Evolutionary conservation across 1,140 invertebrate species (phyloP), one percentile per base, ranked within the genome.

Genomic region (Zelostemma sp.): DNA sequence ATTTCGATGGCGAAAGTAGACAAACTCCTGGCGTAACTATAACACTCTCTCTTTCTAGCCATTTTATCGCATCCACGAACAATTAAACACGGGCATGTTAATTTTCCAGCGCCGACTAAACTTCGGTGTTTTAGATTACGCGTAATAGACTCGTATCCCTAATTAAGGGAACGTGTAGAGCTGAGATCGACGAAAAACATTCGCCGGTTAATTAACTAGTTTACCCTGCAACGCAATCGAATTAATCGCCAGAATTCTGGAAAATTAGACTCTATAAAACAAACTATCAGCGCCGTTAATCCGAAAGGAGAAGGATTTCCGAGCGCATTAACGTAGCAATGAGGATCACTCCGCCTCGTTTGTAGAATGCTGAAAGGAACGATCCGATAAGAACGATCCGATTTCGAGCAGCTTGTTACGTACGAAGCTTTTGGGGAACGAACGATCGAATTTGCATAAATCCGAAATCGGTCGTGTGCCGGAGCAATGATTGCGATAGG

Each of bases 401-500:
- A 77, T 74, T 61, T 76, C 60, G 49, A 35, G 18, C 50, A 19
- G 50, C 35, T 38, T 21, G 50, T 40, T 40, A 53, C 33, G 35
- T 53, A 40, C 62, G 61, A 61, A 72, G 69, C 57, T 31, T 6
- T 14, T 15, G 19, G 16, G 43, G 45, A 48, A 14, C 49, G 61
- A 69, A 61, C 73, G 77, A 77, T 79, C 72, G 77, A 77, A 80
- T 80, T 80, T 80, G 79, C 79, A 80, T 80, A 80, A 78, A 80
- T 80, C 68, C 59, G 51, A 76, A 76, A 80, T 80, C 72, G 76
- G 74, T 68, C 74, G 75, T 77, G n/a, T n/a, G n/a, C n/a, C n/a
- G n/a, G n/a, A n/a, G n/a, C n/a, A n/a, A n/a, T n/a, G n/a, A n/a
- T n/a, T n/a, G n/a, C n/a, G n/a, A n/a, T n/a, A n/a, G n/a, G n/a